phyloP scores from a whole-genome alignment of 2,888 invertebrate species.

The Ochlodes sylvanus region DNA sequence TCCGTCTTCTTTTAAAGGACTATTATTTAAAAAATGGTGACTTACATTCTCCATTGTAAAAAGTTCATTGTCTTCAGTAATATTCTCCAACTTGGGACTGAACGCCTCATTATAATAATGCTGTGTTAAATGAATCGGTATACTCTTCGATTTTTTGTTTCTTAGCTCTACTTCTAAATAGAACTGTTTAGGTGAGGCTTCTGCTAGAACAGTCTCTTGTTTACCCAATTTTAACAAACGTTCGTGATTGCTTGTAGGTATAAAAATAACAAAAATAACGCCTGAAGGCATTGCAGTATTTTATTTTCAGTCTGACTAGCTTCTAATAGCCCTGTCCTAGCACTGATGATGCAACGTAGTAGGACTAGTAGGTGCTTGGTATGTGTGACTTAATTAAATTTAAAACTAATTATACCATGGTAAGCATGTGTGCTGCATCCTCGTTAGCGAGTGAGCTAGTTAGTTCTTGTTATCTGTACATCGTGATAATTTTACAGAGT shows the following conservation, averaged over 20 bases:
- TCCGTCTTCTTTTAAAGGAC: no score
- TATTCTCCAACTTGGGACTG: slow-evolving; percentile 64
- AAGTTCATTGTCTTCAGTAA: slow-evolving; percentile 78
- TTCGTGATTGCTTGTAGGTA: slow-evolving; percentile 89
- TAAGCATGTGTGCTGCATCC: slow-evolving; percentile 8
- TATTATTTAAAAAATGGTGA: background rate
- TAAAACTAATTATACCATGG: slow-evolving; percentile 42
- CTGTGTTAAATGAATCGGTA: slow-evolving; percentile 74
- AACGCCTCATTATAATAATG: slow-evolving; percentile 69
- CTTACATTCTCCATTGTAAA: slow-evolving; percentile 88
- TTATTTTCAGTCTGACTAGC: background rate
- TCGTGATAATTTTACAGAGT: slow-evolving; percentile 31
- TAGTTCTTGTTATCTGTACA: slow-evolving; percentile 29
- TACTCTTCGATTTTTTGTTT: slow-evolving; percentile 69
- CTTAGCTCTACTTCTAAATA: slow-evolving; percentile 68
- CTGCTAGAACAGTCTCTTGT: slow-evolving; percentile 59
- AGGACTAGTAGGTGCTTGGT: slow-evolving; percentile 42
- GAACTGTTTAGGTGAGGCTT: slow-evolving; percentile 57
- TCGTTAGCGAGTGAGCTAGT: slow-evolving; percentile 23
- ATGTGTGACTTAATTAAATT: slow-evolving; percentile 54
- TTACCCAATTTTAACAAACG: slow-evolving; percentile 84
- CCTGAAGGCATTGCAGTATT: slow-evolving; percentile 80
- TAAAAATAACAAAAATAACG: slow-evolving; percentile 88
- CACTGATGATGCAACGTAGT: background rate
- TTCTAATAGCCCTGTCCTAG: background rate